Conservation (phyloP, 2,888 invertebrate genomes). For the Brachylomia viminalis region DNA sequence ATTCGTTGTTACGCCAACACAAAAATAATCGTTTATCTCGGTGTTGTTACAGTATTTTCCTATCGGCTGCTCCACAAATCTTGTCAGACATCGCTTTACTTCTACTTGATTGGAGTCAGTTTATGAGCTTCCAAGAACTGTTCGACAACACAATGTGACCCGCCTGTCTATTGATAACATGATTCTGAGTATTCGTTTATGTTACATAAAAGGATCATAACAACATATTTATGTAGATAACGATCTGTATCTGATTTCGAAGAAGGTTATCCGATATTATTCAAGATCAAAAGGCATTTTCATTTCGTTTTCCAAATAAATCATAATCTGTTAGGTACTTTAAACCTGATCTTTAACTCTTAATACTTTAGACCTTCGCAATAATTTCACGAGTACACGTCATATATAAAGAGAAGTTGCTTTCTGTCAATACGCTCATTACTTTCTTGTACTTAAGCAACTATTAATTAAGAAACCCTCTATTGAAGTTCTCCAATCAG, state of each 20-base stretch:
- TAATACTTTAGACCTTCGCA: not conserved
- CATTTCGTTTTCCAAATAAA: not conserved
- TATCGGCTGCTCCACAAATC: constrained; percentile 35
- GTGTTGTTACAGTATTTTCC: constrained; percentile 47
- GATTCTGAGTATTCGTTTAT: constrained; percentile 7
- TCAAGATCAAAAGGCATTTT: not conserved
- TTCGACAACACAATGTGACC: constrained; percentile 48
- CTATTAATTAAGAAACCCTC: not conserved
- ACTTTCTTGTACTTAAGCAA: not conserved
- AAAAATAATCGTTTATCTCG: constrained; percentile 27
- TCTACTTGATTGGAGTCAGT: constrained; percentile 53
- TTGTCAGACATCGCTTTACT: constrained; percentile 51
- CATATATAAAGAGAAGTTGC: too few relatives aligned
- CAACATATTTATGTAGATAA: not conserved
- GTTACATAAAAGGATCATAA: not conserved
- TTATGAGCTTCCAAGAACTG: constrained; percentile 53
- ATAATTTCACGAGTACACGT: not conserved
- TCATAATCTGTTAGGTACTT: not conserved
- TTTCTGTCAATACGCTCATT: not conserved
- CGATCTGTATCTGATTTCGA: not conserved
- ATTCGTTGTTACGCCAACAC: constrained; percentile 22
- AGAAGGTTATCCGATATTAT: not conserved
- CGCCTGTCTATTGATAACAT: constrained; percentile 11
- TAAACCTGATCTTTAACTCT: not conserved
- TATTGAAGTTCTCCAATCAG: not conserved